A percentile compares a stretch with the other conserved stretches of the same genome.
phyloP scores from a whole-genome alignment of 1,140 invertebrate genomes.

The Glomeris maerens region DNA sequence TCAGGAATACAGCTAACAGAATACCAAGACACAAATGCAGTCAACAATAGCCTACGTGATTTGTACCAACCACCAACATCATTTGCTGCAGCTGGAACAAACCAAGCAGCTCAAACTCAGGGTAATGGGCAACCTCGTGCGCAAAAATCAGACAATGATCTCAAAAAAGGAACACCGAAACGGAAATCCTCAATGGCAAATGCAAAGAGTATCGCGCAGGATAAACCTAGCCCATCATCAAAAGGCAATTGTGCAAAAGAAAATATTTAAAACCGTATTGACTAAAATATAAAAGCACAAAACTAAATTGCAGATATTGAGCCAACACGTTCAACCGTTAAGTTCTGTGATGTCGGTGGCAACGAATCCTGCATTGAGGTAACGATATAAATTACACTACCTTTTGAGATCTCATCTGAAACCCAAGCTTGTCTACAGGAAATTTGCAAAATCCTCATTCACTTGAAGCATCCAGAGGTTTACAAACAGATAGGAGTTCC shows the following conservation, averaged over 20 bases:
- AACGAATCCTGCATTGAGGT: slow-evolving; percentile 13
- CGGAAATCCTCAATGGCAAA: background rate
- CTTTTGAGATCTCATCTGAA: slow-evolving; percentile 6
- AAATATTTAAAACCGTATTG: background rate
- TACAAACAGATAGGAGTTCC: slow-evolving; percentile 62
- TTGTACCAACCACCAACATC: too few species aligned
- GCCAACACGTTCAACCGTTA: slow-evolving; percentile 11
- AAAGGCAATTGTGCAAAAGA: background rate
- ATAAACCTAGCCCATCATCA: background rate
- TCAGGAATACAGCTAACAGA: too few species aligned
- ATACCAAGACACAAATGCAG: too few species aligned
- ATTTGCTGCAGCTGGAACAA: too few species aligned
- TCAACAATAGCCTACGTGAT: too few species aligned
- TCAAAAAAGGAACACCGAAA: background rate
- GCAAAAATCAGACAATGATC: background rate
- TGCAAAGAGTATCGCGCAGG: background rate
- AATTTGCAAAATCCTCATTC: slow-evolving; percentile 60
- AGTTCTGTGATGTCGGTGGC: slow-evolving; percentile 10
- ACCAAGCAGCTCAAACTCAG: too few species aligned
- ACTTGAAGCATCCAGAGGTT: slow-evolving; percentile 69
- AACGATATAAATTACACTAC: slow-evolving; percentile 11
- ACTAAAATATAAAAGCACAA: too few species aligned
- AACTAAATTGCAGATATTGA: slow-evolving; percentile 15
- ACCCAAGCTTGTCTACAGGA: slow-evolving; percentile 34
- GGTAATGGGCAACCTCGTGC: too few species aligned